These are phyloP conservation scores for Phymanthus crucifer DNA, from an alignment of 92 coral and sea anemone species.

Conservation along the genomic window DNA sequence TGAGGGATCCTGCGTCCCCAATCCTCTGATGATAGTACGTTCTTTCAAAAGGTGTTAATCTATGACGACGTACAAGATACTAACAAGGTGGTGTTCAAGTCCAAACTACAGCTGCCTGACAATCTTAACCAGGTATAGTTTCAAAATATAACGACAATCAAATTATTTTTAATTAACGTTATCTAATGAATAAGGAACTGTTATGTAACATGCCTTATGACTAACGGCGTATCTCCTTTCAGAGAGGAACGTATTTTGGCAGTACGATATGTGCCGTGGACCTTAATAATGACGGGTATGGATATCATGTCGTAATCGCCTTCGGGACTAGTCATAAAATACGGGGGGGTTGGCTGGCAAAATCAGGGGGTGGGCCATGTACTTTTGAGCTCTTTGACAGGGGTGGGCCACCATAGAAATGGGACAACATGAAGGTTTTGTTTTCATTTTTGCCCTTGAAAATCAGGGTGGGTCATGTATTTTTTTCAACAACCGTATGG, in stretches of 20 bases:
- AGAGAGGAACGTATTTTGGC: constrained; percentile 85
- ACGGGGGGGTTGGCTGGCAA: too few species aligned
- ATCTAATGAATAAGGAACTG: too few species aligned
- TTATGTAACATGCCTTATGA: not conserved
- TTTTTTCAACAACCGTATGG: too few species aligned
- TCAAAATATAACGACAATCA: not conserved
- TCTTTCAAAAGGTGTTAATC: constrained; percentile 20
- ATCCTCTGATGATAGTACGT: too few species aligned
- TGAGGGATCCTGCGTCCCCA: not conserved
- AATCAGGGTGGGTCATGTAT: too few species aligned
- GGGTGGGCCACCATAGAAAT: too few species aligned
- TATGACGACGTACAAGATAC: constrained; percentile 11
- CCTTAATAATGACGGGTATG: constrained; percentile 79
- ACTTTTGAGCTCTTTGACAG: too few species aligned
- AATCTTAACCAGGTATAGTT: not conserved
- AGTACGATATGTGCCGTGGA: constrained; percentile 84
- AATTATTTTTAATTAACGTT: not conserved
- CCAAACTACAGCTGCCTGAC: constrained; percentile 24
- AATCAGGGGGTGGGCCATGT: too few species aligned
- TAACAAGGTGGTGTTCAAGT: constrained; percentile 9
- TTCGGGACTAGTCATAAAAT: too few species aligned
- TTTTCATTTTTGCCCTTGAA: too few species aligned
- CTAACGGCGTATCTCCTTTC: not conserved
- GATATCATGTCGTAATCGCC: not conserved
- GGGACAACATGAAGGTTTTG: too few species aligned